Percentiles rank a stretch among this genome's conserved stretches.
These are phyloP conservation scores for Bolborhynchus lineola DNA, from an alignment of 2,113 vertebrate genomes.

Conservation along the genomic window DNA sequence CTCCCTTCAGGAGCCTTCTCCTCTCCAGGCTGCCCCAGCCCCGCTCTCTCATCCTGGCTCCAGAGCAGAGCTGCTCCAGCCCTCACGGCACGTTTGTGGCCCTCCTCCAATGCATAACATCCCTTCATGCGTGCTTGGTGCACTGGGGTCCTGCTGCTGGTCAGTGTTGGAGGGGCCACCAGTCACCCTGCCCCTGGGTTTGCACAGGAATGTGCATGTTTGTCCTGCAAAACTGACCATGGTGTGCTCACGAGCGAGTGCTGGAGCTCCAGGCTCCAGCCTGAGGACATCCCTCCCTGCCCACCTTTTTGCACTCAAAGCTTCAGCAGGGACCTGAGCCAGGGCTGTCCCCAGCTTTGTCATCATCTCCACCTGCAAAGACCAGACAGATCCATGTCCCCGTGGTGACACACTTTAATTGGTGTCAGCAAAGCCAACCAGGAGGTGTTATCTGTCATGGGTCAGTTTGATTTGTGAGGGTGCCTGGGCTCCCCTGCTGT, in stretches of 20 bases:
- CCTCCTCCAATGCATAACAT: background rate
- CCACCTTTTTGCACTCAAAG: no score
- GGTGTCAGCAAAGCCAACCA: background rate
- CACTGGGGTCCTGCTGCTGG: background rate
- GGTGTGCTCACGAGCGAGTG: no score
- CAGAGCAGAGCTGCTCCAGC: background rate
- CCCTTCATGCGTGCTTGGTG: rapidly evolving
- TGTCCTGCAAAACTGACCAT: background rate
- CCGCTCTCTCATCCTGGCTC: background rate
- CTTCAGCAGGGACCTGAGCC: background rate
- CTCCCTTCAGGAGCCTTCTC: background rate
- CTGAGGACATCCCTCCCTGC: background rate
- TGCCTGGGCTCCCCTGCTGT: background rate
- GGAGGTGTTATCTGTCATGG: background rate
- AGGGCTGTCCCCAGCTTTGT: background rate
- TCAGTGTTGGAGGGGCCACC: background rate
- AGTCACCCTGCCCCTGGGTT: background rate
- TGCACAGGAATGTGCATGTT: background rate
- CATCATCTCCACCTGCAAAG: rapidly evolving
- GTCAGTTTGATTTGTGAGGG: background rate
- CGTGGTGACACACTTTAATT: rapidly evolving
- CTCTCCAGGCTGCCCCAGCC: no score
- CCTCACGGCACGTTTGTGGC: background rate
- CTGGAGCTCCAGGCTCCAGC: background rate
- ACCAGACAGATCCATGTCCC: rapidly evolving